These are phyloP conservation scores for Drosophila nr. perissopoda DNA, from an alignment of 2,888 invertebrate genomes.

Conservation along the genomic window DNA sequence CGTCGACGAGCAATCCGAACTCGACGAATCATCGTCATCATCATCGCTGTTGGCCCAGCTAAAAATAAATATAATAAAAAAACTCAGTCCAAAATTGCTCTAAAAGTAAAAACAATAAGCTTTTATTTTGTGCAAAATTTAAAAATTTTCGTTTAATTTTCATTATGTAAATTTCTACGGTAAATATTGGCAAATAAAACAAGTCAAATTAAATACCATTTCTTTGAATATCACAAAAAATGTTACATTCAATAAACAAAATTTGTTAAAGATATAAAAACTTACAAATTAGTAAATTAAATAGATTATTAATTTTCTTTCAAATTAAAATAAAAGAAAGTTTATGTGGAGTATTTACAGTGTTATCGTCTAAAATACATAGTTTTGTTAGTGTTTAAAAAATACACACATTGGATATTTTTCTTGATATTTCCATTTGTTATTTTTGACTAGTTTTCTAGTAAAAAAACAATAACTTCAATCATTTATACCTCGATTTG, in stretches of 20 bases:
- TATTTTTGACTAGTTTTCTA: not conserved
- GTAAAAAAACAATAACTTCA: not conserved
- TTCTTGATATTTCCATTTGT: not conserved
- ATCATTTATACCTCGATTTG: conserved; percentile 35
- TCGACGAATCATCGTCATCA: conserved; percentile 64
- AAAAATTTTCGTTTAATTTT: not conserved
- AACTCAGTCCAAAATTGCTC: not conserved
- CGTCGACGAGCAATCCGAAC: conserved; percentile 78
- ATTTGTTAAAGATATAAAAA: not conserved
- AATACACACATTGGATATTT: not conserved
- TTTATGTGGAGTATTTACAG: not conserved
- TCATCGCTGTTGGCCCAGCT: conserved; percentile 61
- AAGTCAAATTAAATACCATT: not conserved
- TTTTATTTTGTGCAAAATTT: not conserved
- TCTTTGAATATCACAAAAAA: not conserved
- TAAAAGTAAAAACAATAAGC: not conserved
- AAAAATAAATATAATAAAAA: not conserved
- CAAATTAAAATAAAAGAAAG: not conserved
- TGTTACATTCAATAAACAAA: not conserved
- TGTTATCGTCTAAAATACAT: not conserved
- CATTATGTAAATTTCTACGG: not conserved
- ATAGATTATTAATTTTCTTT: not conserved
- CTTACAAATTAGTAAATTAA: not conserved
- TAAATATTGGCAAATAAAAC: not conserved
- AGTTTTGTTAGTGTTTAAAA: not conserved